phyloP scores from a whole-genome alignment of 1,140 invertebrate genomes.

The Andricus grossulariae region DNA sequence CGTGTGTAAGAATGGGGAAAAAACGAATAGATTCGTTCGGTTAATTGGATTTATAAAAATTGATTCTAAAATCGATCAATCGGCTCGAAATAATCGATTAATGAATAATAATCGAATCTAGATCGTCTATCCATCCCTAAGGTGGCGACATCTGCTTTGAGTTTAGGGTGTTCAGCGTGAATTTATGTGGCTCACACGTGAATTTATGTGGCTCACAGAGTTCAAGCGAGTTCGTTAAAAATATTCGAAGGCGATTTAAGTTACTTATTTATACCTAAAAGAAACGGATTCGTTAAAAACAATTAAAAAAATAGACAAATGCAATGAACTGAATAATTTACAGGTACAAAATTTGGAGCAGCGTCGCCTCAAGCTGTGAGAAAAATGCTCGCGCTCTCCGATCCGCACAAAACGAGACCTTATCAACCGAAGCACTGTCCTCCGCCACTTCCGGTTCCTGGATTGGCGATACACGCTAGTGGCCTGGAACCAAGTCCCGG shows the following conservation, averaged over 20 bases:
- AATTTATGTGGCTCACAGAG: no score
- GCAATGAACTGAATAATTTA: constrained; percentile 13
- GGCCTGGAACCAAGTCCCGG: constrained; percentile 80
- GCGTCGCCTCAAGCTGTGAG: constrained; percentile 96
- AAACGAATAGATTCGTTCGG: no score
- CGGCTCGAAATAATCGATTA: no score
- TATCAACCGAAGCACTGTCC: constrained; percentile 85
- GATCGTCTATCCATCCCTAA: no score
- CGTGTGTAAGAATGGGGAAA: no score
- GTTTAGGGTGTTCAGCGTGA: no score
- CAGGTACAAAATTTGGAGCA: constrained; percentile 86
- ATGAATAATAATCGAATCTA: no score
- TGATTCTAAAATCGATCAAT: no score
- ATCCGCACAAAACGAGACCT: constrained; percentile 90
- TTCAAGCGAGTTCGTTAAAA: no score
- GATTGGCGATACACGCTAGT: constrained; percentile 70
- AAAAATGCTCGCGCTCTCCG: constrained; percentile 92
- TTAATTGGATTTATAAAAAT: no score
- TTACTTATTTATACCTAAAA: not conserved
- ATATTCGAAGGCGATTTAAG: not conserved
- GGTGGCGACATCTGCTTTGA: no score
- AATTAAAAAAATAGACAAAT: not conserved
- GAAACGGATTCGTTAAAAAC: not conserved
- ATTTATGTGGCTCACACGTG: no score
- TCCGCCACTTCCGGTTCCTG: constrained; percentile 74